A percentile compares a stretch with the other conserved stretches of the same genome.
Conservation (phyloP, 2,113 vertebrate genomes). For the Salvelinus alpinus region DNA sequence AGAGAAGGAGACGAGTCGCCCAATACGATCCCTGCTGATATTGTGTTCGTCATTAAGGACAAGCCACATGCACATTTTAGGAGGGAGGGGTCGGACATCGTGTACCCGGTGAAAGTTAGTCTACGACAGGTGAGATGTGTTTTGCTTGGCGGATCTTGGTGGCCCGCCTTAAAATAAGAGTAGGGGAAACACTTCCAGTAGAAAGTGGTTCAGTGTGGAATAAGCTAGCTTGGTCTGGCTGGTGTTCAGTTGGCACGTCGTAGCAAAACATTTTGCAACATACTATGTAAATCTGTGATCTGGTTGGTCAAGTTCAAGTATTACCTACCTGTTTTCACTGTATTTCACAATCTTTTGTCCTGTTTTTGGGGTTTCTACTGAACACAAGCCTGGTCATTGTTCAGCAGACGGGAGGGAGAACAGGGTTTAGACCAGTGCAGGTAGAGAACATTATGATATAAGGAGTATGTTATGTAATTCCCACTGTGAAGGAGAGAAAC, state of each 20-base stretch:
- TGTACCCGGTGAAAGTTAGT: constrained; percentile 91
- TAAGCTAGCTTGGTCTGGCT: background rate
- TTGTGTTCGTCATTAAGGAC: constrained; percentile 98
- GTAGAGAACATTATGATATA: background rate
- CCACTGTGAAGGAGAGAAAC: constrained; percentile 47
- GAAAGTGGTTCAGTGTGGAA: background rate
- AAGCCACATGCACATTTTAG: constrained; percentile 94
- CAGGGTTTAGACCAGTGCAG: background rate
- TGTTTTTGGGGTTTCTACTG: too few relatives aligned
- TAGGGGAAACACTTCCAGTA: background rate
- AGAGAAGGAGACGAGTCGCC: constrained; percentile 93
- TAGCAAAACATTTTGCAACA: too few relatives aligned
- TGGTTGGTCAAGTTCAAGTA: too few relatives aligned
- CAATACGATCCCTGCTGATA: constrained; percentile 92
- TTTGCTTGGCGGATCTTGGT: background rate
- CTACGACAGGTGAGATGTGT: constrained; percentile 86
- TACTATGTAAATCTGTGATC: too few relatives aligned
- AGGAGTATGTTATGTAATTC: background rate
- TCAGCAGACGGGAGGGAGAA: too few relatives aligned
- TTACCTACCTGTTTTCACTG: too few relatives aligned
- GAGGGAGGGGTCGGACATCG: constrained; percentile 93
- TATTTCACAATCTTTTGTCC: too few relatives aligned
- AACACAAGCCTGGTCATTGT: too few relatives aligned
- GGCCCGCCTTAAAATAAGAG: background rate
- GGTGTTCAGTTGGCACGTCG: background rate